phyloP scores from a whole-genome alignment of 2,113 vertebrate genomes.

The Pyrgilauda ruficollis region DNA sequence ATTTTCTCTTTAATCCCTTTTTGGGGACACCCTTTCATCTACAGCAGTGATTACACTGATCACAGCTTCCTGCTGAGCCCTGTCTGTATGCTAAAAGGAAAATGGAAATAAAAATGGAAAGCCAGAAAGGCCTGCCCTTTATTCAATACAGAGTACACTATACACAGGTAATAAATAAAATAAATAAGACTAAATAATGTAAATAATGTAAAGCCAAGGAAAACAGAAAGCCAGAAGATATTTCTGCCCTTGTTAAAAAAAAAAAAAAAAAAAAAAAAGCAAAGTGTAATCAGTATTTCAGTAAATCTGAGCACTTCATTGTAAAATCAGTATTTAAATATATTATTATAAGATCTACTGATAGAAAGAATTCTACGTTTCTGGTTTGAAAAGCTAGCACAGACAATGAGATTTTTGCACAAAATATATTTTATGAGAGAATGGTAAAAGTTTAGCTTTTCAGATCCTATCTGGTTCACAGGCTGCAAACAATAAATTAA shows the following conservation, averaged over 20 bases:
- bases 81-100: neutral
- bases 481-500: neutral
- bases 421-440: too few relatives aligned
- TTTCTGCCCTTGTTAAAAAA: neutral
- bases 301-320: too few relatives aligned
- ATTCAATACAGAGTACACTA: neutral
- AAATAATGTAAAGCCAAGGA: neutral
- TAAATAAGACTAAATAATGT: neutral
- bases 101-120: neutral
- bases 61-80: slow-evolving; percentile 13
- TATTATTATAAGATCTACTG: too few relatives aligned
- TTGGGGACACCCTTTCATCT: neutral
- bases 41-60: neutral
- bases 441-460: neutral
- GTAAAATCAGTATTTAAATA: too few relatives aligned
- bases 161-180: neutral
- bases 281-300: too few relatives aligned
- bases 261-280: neutral
- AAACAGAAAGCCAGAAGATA: neutral
- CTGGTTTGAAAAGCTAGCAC: too few relatives aligned
- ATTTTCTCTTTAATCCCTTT: slow-evolving; percentile 45
- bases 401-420: too few relatives aligned
- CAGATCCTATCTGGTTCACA: neutral
- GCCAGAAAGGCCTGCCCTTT: neutral
- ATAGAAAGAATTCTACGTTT: too few relatives aligned